These are phyloP conservation scores for Beris morrisii DNA, from an alignment of 2,888 invertebrate genomes.

Conservation along the genomic window DNA sequence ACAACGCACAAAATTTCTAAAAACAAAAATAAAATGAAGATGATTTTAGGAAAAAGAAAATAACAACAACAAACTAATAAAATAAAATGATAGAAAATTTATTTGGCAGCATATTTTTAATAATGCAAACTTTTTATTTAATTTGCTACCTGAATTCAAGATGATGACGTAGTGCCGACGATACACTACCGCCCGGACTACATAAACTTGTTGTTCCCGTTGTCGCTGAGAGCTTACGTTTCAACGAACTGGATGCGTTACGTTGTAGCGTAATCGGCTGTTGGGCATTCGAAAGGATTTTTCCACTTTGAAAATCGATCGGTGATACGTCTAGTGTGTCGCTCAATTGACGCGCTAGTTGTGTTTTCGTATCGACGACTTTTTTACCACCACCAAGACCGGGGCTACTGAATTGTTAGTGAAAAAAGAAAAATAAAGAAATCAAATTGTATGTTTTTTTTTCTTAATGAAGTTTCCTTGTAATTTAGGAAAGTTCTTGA, in stretches of 20 bases:
- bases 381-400: conserved; percentile 65
- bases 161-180: conserved; percentile 57
- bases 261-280: conserved; percentile 40
- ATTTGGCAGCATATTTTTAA: no score
- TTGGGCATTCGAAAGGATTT: conserved; percentile 65
- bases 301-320: conserved; percentile 82
- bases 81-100: background rate
- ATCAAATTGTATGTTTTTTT: background rate
- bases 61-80: conserved; percentile 7
- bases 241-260: conserved; percentile 32
- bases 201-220: conserved; percentile 52
- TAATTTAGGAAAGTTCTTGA: background rate
- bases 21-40: conserved; percentile 3
- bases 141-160: conserved; percentile 68
- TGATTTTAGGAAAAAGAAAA: background rate
- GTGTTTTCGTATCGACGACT: conserved; percentile 75
- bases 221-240: conserved; percentile 53
- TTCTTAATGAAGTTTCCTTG: background rate
- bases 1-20: background rate
- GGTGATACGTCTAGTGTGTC: conserved; percentile 76
- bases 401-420: conserved; percentile 33
- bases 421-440: background rate
- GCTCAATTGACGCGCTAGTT: conserved; percentile 76
- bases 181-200: conserved; percentile 38
- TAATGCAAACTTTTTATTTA: conserved; percentile 2